Base-by-base conservation (phyloP, 1,140 invertebrate genomes). In the Nomia melanderi region DNA sequence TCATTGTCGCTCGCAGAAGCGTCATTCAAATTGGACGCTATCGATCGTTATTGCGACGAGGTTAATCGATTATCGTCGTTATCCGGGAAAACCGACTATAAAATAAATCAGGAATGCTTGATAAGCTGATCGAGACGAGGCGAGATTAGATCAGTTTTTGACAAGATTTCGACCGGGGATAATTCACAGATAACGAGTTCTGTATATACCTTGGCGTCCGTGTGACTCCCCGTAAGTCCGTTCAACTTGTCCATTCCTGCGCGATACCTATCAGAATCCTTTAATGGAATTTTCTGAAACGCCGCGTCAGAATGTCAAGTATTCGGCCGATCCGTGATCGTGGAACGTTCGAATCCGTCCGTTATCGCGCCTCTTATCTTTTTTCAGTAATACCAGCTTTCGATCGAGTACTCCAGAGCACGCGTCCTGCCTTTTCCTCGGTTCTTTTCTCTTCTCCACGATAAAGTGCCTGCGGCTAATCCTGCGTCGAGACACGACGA, bases 121-220 rank as follows among this genome's bases (percentile, higher is more conserved):
- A 54, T 29, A 65, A 54, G 23, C n/a, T n/a, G n/a, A n/a, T n/a
- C n/a, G 1, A 0, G 36, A 29, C 17, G 23, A 39, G 29, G 12
- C 12, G 14, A 5, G 20, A 1, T 1, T 50, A 7, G 20, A 20
- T 7, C n/a, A 5, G 0, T 50, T n/a, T 8, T n/a, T 7, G 11
- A 25, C 14, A 7, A 5, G 23, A 31, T 6, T 7, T 50, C 8
- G n/a, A 2, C 0, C 11, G n/a, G 29, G 31, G 14, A 23, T 75
- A 57, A 57, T 36, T 27, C 12, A 27, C 3, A 5, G 50, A 76
- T 65, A 74, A 56, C 4, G 14, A 23, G 8, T 69, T n/a, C n/a
- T n/a, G n/a, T n/a, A n/a, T n/a, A n/a, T 69, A 76, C 73, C 73
- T 69, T 60, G 31, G 11, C 14, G 17, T 27, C 65, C n/a, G 9